These are phyloP conservation scores for Silvanus unidentatus DNA, from an alignment of 2,888 invertebrate species.

Conservation along the genomic window DNA sequence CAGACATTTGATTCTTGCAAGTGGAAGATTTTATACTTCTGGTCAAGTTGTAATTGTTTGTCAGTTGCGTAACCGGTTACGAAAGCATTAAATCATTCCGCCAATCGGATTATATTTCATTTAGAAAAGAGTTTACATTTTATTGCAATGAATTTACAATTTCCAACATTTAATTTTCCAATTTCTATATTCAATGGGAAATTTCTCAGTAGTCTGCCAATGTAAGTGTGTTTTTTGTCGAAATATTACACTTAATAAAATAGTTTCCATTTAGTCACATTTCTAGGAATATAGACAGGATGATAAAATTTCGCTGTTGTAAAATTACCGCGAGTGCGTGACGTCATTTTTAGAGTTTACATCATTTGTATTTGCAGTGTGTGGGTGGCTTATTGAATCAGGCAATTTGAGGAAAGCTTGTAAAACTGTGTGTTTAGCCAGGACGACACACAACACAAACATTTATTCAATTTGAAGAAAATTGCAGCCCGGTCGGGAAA, in stretches of 20 bases:
- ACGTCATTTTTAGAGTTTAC: constrained; percentile 13
- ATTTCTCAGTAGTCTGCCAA: too few relatives aligned
- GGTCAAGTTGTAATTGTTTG: not conserved
- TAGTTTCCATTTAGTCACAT: too few relatives aligned
- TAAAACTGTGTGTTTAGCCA: not conserved
- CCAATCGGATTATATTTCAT: too few relatives aligned
- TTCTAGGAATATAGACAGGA: too few relatives aligned
- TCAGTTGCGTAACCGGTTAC: not conserved
- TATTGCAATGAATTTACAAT: too few relatives aligned
- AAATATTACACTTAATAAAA: too few relatives aligned
- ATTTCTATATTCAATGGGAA: too few relatives aligned
- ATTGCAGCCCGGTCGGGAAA: not conserved
- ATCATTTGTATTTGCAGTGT: constrained; percentile 17
- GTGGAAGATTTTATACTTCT: not conserved
- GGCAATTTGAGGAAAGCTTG: not conserved
- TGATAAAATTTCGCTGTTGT: not conserved
- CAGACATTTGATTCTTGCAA: too few relatives aligned
- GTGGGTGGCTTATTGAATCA: constrained; percentile 13
- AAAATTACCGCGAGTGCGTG: constrained; percentile 14
- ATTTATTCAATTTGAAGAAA: not conserved
- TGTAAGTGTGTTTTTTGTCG: too few relatives aligned
- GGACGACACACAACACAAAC: not conserved
- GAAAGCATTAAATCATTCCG: too few relatives aligned
- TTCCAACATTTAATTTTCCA: too few relatives aligned
- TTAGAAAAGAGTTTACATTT: too few relatives aligned